Evolutionary conservation across 1,140 invertebrate species (phyloP).

Genomic region (Rhagoletis zephyria): DNA sequence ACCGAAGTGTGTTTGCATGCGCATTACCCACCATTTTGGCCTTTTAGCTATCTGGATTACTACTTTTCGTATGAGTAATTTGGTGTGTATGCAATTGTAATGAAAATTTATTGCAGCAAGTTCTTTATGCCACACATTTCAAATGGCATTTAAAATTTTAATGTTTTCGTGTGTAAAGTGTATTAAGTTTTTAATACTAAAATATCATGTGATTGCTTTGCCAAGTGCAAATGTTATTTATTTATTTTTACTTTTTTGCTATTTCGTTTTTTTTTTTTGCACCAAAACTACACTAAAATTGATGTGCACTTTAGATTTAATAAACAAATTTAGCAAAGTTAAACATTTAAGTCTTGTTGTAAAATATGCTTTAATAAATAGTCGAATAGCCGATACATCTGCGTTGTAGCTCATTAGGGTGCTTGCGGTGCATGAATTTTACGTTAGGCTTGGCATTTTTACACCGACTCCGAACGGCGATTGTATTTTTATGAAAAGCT

Average conservation of each 20-base stretch:
- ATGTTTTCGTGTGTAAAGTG: not conserved
- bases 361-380: too few species aligned
- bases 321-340: too few species aligned
- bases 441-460: too few species aligned
- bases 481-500: too few species aligned
- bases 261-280: not conserved
- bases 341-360: too few species aligned
- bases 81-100: constrained; percentile 44
- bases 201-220: too few species aligned
- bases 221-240: not conserved
- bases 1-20: not conserved
- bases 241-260: not conserved
- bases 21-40: not conserved
- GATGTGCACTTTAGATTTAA: not conserved
- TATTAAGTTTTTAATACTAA: constrained; percentile 22
- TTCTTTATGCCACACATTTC: constrained; percentile 43
- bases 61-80: constrained; percentile 42
- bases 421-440: too few species aligned
- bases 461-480: too few species aligned
- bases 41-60: constrained; percentile 1
- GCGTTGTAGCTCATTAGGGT: too few species aligned
- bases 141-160: constrained; percentile 24
- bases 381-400: too few species aligned
- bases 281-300: not conserved
- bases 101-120: constrained; percentile 38